Evolutionary conservation across 1,140 invertebrate species (phyloP).

Genomic region (Drosophila dunni): DNA sequence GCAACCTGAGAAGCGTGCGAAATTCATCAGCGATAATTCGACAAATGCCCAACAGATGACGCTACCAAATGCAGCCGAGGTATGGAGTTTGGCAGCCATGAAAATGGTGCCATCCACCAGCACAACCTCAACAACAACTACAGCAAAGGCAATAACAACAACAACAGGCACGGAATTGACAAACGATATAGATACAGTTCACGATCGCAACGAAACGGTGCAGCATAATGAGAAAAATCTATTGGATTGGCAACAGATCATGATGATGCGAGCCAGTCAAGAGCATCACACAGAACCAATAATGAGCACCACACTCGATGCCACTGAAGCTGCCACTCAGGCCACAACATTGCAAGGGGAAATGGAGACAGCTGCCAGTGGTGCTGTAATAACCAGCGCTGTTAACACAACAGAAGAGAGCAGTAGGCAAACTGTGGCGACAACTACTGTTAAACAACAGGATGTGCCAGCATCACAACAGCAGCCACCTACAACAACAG

Average conservation of each 20-base stretch:
- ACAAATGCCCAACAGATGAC: slow-evolving; percentile 74
- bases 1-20: slow-evolving; percentile 67
- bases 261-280: slow-evolving; percentile 46
- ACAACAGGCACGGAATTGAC: slow-evolving; percentile 46
- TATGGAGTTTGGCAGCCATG: slow-evolving; percentile 78
- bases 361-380: slow-evolving; percentile 18
- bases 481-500: not conserved
- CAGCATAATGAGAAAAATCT: slow-evolving; percentile 70
- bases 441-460: not conserved
- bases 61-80: slow-evolving; percentile 69
- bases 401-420: slow-evolving; percentile 8
- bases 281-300: slow-evolving; percentile 59
- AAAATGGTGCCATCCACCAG: slow-evolving; percentile 59
- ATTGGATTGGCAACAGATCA: slow-evolving; percentile 76
- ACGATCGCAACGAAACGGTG: slow-evolving; percentile 42
- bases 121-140: slow-evolving; percentile 14
- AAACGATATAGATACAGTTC: slow-evolving; percentile 59
- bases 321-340: slow-evolving; percentile 56
- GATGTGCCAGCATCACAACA: slow-evolving; percentile 1
- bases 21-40: slow-evolving; percentile 78
- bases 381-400: slow-evolving; percentile 5
- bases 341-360: slow-evolving; percentile 44
- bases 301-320: slow-evolving; percentile 61
- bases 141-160: slow-evolving; percentile 10
- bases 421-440: slow-evolving; percentile 10